Evolutionary conservation across 2,113 vertebrate genomes (phyloP), one percentile per base, ranked within the genome.

Genomic region (Etheostoma cragini): DNA sequence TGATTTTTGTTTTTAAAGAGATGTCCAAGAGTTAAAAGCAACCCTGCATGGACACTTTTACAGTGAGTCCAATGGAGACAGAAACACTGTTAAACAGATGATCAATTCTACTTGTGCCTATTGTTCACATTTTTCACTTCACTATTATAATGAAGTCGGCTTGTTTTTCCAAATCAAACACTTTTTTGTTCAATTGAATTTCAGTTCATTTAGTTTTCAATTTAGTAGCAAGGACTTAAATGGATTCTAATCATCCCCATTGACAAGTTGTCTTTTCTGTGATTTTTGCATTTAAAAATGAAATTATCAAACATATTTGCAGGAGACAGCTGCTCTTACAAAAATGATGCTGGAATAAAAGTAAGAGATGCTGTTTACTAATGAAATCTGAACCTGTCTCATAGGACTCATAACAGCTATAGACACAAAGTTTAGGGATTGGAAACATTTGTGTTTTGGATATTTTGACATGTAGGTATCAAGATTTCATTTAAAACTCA

Each of bases 101-200:
- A 52, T 5, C 56, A 12, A 2, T 71, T 17, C 14, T 21, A 6
- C 30, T 52, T 33, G 3, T 13, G 52, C 24, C 54, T 13, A 52
- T 56, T 50, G 16, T 58, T 82, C 42, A n/a, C 38, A 2, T n/a
- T 76, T 42, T 56, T 68, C 22, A 45, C 65, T 22, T 38, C 21
- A 7, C 15, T 26, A 16, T 58, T 12, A 45, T 5, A 33, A 24
- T 19, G 33, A 6, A 24, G 2, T 35, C 47, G 26, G 35, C 47
- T 22, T 57, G 0, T 47, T 21, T 49, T 56, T 8, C 16, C 38
- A 63, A 63, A 47, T 47, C 10, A 49, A 49, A 63, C 4, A 8
- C 42, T 16, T 22, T 65, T 26, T 65, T 50, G 5, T 62, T 56
- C 6, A n/a, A 45, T 50, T 0, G 2, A 1, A 21, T 46, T 22